These are phyloP conservation scores for Murina feae DNA, from an alignment of 2,113 vertebrate genomes.

Conservation along the genomic window DNA sequence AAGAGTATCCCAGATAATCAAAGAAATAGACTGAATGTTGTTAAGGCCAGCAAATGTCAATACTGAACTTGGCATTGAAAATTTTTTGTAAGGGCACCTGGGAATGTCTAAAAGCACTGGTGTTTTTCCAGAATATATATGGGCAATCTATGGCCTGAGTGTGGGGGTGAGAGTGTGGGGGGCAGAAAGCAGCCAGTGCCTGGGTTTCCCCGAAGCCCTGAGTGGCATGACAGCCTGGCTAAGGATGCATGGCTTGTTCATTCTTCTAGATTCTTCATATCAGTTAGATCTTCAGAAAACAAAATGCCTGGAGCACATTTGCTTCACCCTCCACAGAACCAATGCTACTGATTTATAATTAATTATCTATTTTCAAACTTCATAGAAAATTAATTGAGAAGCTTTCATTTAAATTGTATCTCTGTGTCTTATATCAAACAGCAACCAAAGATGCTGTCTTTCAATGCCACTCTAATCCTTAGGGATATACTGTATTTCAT, in stretches of 20 bases:
- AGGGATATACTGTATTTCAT: not conserved
- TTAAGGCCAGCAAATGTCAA: not conserved
- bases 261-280: not conserved
- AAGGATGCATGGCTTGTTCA: fast-evolving
- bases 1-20: not conserved
- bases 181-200: not conserved
- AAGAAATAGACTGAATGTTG: not conserved
- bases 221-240: not conserved
- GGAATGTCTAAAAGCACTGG: not conserved
- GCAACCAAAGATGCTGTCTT: not conserved
- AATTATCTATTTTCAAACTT: not conserved
- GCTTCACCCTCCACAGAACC: not conserved
- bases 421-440: not conserved
- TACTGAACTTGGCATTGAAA: not conserved
- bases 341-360: not conserved
- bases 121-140: not conserved
- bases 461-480: not conserved
- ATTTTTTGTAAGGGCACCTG: not conserved
- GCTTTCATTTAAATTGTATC: not conserved
- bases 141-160: not conserved
- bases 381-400: not conserved
- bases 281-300: not conserved
- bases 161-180: fast-evolving
- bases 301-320: not conserved
- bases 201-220: not conserved